These are phyloP conservation scores for Lota lota DNA, from an alignment of 2,113 vertebrate genomes.

Conservation along the genomic window DNA sequence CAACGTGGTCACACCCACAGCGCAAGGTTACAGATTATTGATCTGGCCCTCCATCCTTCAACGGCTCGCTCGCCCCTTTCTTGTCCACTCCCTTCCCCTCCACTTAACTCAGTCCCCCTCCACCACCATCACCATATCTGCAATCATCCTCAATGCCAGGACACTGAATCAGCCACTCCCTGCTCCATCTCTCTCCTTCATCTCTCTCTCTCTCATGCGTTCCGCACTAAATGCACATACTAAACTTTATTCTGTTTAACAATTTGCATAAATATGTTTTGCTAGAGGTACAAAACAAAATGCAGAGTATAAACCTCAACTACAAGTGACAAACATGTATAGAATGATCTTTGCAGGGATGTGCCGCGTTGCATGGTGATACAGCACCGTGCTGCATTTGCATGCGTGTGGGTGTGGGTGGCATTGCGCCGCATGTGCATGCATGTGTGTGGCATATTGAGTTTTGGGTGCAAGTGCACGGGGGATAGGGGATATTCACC, in stretches of 20 bases:
- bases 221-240: no score
- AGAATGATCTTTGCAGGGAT: no score
- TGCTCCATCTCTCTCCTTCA: slow-evolving; percentile 16
- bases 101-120: slow-evolving; percentile 15
- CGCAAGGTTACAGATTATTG: slow-evolving; percentile 44
- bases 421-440: slow-evolving; percentile 1
- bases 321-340: no score
- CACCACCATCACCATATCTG: slow-evolving; percentile 33
- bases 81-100: slow-evolving; percentile 32
- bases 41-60: slow-evolving; percentile 28
- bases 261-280: not conserved
- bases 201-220: no score
- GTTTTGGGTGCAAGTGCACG: slow-evolving; percentile 52
- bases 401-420: no score
- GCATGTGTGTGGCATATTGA: slow-evolving; percentile 39
- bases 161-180: slow-evolving; percentile 57
- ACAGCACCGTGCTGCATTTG: not conserved
- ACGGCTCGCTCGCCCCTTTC: slow-evolving; percentile 11
- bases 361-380: slow-evolving; percentile 3
- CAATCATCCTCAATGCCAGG: slow-evolving; percentile 48
- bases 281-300: slow-evolving; percentile 7
- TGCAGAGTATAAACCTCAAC: not conserved
- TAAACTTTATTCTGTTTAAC: no score
- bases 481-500: slow-evolving; percentile 59
- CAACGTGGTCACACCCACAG: slow-evolving; percentile 47